Base-by-base conservation (phyloP, 1,140 invertebrate species). In the Bombus terrestris region DNA sequence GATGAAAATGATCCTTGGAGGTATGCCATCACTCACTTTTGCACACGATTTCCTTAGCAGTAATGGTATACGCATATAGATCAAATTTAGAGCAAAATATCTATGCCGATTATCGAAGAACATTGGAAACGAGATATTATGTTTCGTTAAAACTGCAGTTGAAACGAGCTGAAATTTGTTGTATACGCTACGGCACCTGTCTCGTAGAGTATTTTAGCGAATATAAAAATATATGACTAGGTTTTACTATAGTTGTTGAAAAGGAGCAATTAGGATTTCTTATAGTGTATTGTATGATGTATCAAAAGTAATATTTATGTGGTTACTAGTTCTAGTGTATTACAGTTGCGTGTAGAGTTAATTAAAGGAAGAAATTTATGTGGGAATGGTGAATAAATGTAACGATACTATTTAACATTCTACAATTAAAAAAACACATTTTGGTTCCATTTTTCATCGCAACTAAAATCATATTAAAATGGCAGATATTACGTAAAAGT, bases 1-100 rank as follows among this genome's bases (percentile, higher is more conserved):
- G 94, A 93, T 73, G 94, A 92, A 64, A 92, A 94, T n/a, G 94
- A 95, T 93, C 95, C 95, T 88, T 94, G 95, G 93, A 92, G 94
- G 92, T 95, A 91, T 88, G 91, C 57, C 57, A 77, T 62, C 37
- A 0, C 9, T 59, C 15, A 37, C 66, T 68, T 32, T 39, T 37
- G 10, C 32, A 47, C n/a, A 79, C 37, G 18, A 68, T 68, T 3
- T 13, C 9, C 18, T 22, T 47, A 35, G 28, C 53, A 59, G 47
- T 47, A 39, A 62, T 13, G 28, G 62, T 64, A 13, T 32, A 62
- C 69, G 69, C 37, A 25, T 69, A 25, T 71, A 71, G 25, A 71
- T 28, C 69, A 28, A 37, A 2, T 25, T 13, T 59, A 39, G 10
- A 53, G 10, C 13, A n/a, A 59, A 76, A n/a, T 57, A 28, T 59